phyloP scores from a whole-genome alignment of 2,113 vertebrate genomes.

The Ceratotherium simum region DNA sequence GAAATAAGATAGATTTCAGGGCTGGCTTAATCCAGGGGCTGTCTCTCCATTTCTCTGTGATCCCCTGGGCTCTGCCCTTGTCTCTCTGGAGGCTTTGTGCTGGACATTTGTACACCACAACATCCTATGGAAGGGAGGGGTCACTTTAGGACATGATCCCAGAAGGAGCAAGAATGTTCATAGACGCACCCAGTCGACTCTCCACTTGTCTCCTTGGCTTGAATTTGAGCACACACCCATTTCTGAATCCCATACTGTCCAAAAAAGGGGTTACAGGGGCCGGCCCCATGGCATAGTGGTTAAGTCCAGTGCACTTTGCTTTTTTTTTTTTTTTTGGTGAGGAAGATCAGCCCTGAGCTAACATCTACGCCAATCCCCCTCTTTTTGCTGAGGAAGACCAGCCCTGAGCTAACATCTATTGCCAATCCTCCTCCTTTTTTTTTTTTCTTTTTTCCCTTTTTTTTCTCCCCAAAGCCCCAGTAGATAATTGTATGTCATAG shows the following conservation, averaged over 20 bases:
- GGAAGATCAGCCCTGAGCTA: too few species aligned
- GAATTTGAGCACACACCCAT: not conserved
- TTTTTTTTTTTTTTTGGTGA: too few species aligned
- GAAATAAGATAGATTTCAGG: not conserved
- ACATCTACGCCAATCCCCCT: too few species aligned
- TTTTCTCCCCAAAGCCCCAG: too few species aligned
- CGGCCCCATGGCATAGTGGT: too few species aligned
- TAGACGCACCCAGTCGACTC: not conserved
- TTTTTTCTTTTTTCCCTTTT: too few species aligned
- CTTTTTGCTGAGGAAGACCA: too few species aligned
- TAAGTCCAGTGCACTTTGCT: too few species aligned
- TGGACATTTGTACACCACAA: not conserved
- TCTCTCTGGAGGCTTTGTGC: not conserved
- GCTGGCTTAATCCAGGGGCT: not conserved
- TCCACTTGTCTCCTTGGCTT: not conserved
- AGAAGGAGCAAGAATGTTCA: not conserved
- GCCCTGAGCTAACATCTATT: too few species aligned
- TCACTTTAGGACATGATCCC: not conserved
- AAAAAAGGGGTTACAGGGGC: not conserved
- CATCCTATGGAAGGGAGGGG: not conserved
- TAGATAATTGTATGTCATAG: too few species aligned
- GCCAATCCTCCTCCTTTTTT: too few species aligned
- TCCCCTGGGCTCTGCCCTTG: not conserved
- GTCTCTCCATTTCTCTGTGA: not conserved
- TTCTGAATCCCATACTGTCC: not conserved